A percentile compares a stretch with the other conserved stretches of the same genome.
These are phyloP conservation scores for Zosterops pallidus DNA, from an alignment of 2,113 vertebrate species.

Conservation along the genomic window DNA sequence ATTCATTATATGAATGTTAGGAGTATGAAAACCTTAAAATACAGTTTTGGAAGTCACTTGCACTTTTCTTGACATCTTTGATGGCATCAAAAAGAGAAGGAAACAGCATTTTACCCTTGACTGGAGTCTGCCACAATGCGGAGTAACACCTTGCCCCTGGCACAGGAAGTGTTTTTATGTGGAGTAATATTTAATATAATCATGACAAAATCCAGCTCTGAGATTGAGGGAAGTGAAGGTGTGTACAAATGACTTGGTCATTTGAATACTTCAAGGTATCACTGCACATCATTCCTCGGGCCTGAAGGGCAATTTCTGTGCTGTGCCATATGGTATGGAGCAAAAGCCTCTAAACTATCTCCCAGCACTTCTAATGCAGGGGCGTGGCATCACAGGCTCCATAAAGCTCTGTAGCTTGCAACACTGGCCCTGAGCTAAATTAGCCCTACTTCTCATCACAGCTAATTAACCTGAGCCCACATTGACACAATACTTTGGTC, in stretches of 20 bases:
- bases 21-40: neutral
- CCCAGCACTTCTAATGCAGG: neutral
- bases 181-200: neutral
- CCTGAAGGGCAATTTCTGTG: neutral
- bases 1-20: neutral
- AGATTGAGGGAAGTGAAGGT: neutral
- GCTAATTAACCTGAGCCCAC: neutral
- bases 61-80: neutral
- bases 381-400: neutral
- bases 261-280: neutral
- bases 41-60: neutral
- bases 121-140: neutral
- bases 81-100: neutral
- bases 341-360: neutral
- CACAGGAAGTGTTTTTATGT: neutral
- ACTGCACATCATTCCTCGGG: neutral
- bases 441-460: neutral
- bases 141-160: neutral
- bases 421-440: neutral
- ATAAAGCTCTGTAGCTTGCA: neutral
- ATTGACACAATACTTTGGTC: neutral
- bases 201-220: neutral
- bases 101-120: neutral
- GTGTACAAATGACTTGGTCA: neutral
- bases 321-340: neutral